These are phyloP conservation scores for Lobophora halterata DNA, from an alignment of 2,888 invertebrate genomes.

Conservation along the genomic window DNA sequence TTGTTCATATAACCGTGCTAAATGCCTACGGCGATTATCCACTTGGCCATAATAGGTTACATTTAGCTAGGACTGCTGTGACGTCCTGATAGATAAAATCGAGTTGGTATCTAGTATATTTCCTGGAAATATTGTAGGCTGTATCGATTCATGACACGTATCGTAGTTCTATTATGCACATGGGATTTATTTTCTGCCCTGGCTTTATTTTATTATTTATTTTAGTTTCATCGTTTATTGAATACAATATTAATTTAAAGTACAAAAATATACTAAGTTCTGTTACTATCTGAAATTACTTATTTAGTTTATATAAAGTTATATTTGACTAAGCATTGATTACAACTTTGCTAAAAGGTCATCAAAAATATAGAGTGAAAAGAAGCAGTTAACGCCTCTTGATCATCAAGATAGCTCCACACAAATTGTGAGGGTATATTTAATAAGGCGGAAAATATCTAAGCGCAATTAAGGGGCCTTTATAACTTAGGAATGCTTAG, in stretches of 20 bases:
- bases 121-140: slow-evolving; percentile 1
- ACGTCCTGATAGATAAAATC: slow-evolving; percentile 6
- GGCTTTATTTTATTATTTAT: too few species aligned
- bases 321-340: too few species aligned
- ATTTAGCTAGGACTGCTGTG: slow-evolving; percentile 18
- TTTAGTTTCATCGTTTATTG: too few species aligned
- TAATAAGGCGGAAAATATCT: slow-evolving; percentile 69
- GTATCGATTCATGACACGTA: not conserved
- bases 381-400: too few species aligned
- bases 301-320: too few species aligned
- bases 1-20: slow-evolving; percentile 53
- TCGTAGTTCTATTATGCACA: too few species aligned
- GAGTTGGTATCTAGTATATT: not conserved
- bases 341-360: too few species aligned
- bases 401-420: slow-evolving; percentile 41
- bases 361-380: too few species aligned
- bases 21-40: slow-evolving; percentile 45
- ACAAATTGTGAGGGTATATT: slow-evolving; percentile 57
- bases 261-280: too few species aligned
- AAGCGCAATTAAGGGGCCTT: slow-evolving; percentile 63
- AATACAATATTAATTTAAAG: too few species aligned
- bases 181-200: too few species aligned
- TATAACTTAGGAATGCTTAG: slow-evolving; percentile 72
- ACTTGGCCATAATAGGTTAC: slow-evolving; percentile 47
- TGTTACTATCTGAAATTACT: too few species aligned